A percentile compares a stretch with the other conserved stretches of the same genome.
Evolutionary conservation across 2,888 invertebrate genomes (phyloP).

Genomic region (Polia nebulosa): DNA sequence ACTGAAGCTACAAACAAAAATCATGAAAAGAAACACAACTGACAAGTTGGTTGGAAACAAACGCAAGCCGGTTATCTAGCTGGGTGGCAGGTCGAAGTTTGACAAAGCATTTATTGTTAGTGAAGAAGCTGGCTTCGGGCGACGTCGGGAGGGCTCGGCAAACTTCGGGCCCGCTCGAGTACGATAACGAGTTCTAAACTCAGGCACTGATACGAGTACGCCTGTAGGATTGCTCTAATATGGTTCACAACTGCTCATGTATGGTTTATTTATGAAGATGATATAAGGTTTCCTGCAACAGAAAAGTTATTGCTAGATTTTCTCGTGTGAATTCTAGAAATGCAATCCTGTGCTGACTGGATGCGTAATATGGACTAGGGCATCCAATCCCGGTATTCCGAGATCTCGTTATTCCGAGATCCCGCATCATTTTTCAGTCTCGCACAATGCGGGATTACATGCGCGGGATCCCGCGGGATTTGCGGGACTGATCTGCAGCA

Average conservation of each 20-base stretch:
- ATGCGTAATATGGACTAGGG: too few relatives aligned
- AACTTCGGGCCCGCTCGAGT: conserved; percentile 66
- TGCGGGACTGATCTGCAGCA: too few relatives aligned
- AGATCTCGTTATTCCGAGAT: too few relatives aligned
- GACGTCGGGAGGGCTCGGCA: conserved; percentile 64
- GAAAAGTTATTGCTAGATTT: conserved; percentile 6
- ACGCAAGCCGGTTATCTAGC: conserved; percentile 83
- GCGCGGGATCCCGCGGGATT: too few relatives aligned
- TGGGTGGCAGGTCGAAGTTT: conserved; percentile 76
- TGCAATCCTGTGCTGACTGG: neutral
- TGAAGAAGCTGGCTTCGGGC: conserved; percentile 74
- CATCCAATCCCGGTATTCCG: too few relatives aligned
- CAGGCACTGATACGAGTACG: conserved; percentile 60
- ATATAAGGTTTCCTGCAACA: neutral
- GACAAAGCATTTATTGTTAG: conserved; percentile 88
- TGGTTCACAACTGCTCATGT: conserved; percentile 57
- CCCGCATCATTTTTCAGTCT: too few relatives aligned
- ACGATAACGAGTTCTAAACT: conserved; percentile 87
- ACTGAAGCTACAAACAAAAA: conserved; percentile 59
- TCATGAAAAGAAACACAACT: conserved; percentile 66
- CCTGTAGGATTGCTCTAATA: conserved; percentile 60
- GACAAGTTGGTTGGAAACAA: conserved; percentile 77
- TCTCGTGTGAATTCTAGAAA: neutral
- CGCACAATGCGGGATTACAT: too few relatives aligned
- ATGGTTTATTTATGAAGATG: conserved; percentile 39